phyloP scores from a whole-genome alignment of 2,797 vertebrate genomes.

The Diceros bicornis region DNA sequence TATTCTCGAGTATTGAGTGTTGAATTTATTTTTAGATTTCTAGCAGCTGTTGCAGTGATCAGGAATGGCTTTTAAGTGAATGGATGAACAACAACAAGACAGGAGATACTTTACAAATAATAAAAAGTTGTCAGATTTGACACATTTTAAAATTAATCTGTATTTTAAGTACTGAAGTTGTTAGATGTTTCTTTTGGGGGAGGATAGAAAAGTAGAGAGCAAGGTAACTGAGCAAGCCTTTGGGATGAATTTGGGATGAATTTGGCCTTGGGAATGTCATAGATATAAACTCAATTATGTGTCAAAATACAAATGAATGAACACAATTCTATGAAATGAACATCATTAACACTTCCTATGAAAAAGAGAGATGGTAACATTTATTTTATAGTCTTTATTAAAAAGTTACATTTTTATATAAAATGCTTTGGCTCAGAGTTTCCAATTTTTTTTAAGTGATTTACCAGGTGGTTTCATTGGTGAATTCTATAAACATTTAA shows the following conservation, averaged over 20 bases:
- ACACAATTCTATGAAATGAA: not conserved
- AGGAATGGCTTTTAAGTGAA: not conserved
- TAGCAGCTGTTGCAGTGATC: not conserved
- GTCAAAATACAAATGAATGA: not conserved
- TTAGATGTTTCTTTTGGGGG: not conserved
- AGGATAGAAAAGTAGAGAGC: not conserved
- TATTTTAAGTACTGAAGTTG: not conserved
- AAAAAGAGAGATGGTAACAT: not conserved
- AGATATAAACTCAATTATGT: not conserved
- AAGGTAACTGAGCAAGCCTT: not conserved
- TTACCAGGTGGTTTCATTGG: not conserved
- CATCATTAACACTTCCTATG: not conserved
- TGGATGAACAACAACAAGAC: not conserved
- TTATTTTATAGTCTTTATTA: not conserved
- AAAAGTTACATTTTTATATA: not conserved
- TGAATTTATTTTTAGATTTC: not conserved
- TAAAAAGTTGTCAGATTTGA: not conserved
- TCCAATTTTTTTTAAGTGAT: not conserved
- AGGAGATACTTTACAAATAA: not conserved
- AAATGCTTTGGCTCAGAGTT: not conserved
- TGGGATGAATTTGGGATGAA: too few relatives aligned
- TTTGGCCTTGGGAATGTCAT: not conserved
- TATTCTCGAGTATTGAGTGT: not conserved
- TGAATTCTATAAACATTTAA: not conserved
- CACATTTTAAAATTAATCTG: not conserved